phyloP scores from a whole-genome alignment of 2,888 invertebrate species.

The Hyalella azteca region DNA sequence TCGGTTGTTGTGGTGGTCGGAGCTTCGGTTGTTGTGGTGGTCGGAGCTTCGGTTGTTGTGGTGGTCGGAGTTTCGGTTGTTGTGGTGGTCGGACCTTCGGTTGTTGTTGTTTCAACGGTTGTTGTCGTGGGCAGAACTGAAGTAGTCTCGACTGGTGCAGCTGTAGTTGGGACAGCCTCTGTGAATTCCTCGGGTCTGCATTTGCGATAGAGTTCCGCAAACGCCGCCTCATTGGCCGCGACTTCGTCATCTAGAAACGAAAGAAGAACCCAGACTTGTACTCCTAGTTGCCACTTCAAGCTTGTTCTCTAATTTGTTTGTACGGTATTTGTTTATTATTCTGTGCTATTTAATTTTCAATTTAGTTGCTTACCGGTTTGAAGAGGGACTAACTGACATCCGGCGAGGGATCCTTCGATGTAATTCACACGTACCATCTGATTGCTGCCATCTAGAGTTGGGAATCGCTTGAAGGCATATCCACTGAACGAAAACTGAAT shows the following conservation, averaged over 20 bases:
- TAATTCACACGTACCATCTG: background rate
- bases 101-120: too few species aligned
- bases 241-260: background rate
- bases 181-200: background rate
- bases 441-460: background rate
- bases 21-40: background rate
- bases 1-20: too few species aligned
- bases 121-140: background rate
- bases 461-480: background rate
- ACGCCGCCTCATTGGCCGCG: background rate
- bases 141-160: background rate
- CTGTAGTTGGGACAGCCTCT: background rate
- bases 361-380: background rate
- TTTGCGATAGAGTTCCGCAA: background rate
- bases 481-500: background rate
- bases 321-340: background rate
- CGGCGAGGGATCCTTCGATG: background rate
- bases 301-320: background rate
- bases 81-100: too few species aligned
- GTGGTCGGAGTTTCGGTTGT: too few species aligned
- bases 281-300: background rate
- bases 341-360: background rate
- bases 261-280: background rate
- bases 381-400: background rate
- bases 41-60: background rate